These are phyloP conservation scores for Rhizoglyphus robini DNA, from an alignment of 1,140 invertebrate species.

Conservation along the genomic window DNA sequence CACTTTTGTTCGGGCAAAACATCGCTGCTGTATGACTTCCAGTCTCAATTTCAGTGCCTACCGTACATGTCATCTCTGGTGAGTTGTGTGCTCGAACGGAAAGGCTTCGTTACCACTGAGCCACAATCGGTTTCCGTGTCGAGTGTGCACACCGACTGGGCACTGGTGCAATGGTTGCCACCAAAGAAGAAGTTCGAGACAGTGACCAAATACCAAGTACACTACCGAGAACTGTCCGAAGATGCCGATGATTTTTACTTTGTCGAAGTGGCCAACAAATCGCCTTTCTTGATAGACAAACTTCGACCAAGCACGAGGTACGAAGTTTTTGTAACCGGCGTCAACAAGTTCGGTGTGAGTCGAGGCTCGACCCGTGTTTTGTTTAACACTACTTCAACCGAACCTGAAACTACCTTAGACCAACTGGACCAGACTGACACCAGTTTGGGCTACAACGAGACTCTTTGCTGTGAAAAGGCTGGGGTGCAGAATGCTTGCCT, in stretches of 20 bases:
- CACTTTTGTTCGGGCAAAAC: conserved; percentile 53
- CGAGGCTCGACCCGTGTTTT: conserved; percentile 54
- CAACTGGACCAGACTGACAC: conserved; percentile 31
- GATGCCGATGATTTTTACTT: conserved; percentile 38
- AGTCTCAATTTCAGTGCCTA: conserved; percentile 47
- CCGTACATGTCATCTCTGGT: conserved; percentile 61
- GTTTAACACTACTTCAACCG: conserved; percentile 13
- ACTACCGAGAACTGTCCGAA: conserved; percentile 41
- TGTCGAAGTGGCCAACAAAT: conserved; percentile 30
- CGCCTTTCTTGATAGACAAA: conserved; percentile 57
- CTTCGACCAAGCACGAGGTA: conserved; percentile 53
- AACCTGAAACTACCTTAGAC: conserved; percentile 42
- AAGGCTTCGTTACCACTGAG: conserved; percentile 57
- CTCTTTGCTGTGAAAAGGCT: conserved; percentile 54
- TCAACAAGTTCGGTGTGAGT: conserved; percentile 60
- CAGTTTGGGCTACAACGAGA: conserved; percentile 49
- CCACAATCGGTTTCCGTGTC: conserved; percentile 51
- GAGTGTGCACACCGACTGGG: conserved; percentile 55
- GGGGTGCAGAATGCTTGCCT: conserved; percentile 54
- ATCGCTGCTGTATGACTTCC: conserved; percentile 53
- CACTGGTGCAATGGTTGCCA: conserved; percentile 59
- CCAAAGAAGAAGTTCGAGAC: conserved; percentile 52
- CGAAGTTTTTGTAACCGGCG: conserved; percentile 64
- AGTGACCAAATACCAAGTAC: conserved; percentile 51
- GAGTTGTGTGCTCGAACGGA: conserved; percentile 63